Evolutionary conservation across 1,140 invertebrate genomes (phyloP).

Genomic region (Amyelois transitella): DNA sequence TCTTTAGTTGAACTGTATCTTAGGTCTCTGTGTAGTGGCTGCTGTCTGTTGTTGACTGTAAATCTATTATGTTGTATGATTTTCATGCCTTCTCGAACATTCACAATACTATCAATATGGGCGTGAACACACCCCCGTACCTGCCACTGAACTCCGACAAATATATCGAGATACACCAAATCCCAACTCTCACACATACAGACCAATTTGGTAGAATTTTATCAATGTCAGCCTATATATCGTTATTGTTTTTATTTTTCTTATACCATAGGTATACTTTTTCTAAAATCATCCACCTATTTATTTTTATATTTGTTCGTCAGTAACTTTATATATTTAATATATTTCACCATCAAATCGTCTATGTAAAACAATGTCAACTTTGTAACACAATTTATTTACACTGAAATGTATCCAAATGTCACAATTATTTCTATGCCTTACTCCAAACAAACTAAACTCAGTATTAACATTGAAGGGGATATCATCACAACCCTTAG

Average conservation of each 20-base stretch:
- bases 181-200: constrained; percentile 68
- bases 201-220: constrained; percentile 32
- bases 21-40: constrained; percentile 74
- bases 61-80: constrained; percentile 71
- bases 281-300: not conserved
- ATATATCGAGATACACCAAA: constrained; percentile 69
- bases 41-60: constrained; percentile 73
- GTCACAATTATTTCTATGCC: constrained; percentile 20
- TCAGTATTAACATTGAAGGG: constrained; percentile 41
- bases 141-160: constrained; percentile 68
- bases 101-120: constrained; percentile 71
- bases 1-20: constrained; percentile 63
- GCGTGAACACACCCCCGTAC: constrained; percentile 65
- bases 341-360: not conserved
- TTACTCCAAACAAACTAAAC: constrained; percentile 36
- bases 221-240: constrained; percentile 7
- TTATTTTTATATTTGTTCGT: not conserved
- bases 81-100: constrained; percentile 72
- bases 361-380: constrained; percentile 6
- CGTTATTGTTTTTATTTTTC: too few species aligned
- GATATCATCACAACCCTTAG: constrained; percentile 23
- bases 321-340: not conserved
- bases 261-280: too few species aligned
- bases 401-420: constrained; percentile 14
- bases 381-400: not conserved